A percentile compares a stretch with the other conserved stretches of the same genome.
Conservation (phyloP, 2,113 vertebrate species). For the Ammodytes marinus region DNA sequence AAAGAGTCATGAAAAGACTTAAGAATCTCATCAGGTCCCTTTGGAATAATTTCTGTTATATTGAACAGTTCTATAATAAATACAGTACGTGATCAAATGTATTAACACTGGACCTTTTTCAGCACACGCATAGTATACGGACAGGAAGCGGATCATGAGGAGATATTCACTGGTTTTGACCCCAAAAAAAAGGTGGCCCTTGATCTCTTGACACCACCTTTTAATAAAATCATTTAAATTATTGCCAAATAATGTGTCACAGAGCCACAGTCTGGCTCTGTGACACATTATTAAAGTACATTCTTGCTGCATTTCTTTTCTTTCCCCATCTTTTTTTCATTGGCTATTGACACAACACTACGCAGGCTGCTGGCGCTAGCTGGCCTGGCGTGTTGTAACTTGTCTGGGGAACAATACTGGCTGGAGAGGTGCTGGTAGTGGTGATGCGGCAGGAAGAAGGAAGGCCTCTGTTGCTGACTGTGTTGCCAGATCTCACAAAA, state of each 20-base stretch:
- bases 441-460: not conserved
- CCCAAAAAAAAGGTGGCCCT: too few relatives aligned
- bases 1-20: not conserved
- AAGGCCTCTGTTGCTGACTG: not conserved
- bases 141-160: too few relatives aligned
- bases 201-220: not conserved
- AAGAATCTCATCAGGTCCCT: not conserved
- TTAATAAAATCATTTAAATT: not conserved
- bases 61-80: not conserved
- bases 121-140: too few relatives aligned
- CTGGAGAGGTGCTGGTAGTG: not conserved
- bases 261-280: not conserved
- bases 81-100: not conserved
- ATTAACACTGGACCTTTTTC: too few relatives aligned
- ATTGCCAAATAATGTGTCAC: conserved; percentile 32
- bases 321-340: not conserved
- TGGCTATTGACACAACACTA: conserved; percentile 34
- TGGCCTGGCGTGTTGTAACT: conserved; percentile 17
- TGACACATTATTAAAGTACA: not conserved
- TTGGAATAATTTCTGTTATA: not conserved
- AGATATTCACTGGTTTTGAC: too few relatives aligned
- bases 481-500: too few relatives aligned
- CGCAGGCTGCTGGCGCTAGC: not conserved
- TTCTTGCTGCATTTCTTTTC: not conserved
- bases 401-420: not conserved